These are phyloP conservation scores for Heloderma charlesbogerti DNA, from an alignment of 2,113 vertebrate genomes.

Conservation along the genomic window DNA sequence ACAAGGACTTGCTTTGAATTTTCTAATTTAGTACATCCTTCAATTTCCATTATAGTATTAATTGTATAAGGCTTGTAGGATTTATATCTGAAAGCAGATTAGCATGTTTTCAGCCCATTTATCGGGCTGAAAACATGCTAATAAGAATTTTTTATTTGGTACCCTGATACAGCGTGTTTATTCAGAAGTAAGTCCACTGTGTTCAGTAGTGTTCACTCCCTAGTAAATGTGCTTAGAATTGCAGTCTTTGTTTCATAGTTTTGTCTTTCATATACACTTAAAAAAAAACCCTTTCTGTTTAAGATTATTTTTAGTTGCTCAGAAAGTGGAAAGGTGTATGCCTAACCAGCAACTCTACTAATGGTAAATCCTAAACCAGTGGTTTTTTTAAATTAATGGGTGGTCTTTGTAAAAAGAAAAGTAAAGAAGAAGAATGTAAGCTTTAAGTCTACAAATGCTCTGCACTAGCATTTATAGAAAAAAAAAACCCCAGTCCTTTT, in stretches of 20 bases:
- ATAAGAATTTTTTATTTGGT: not conserved
- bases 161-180: not conserved
- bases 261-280: constrained; percentile 69
- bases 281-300: constrained; percentile 56
- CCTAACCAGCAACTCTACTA: not conserved
- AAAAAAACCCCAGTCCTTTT: not conserved
- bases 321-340: not conserved
- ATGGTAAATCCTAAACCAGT: not conserved
- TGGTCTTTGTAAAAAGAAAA: too few species aligned
- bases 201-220: not conserved
- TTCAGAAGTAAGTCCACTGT: not conserved
- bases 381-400: too few species aligned
- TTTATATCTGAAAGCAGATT: not conserved
- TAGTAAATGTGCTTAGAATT: not conserved
- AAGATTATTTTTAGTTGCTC: not conserved
- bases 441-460: not conserved
- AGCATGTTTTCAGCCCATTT: too few species aligned
- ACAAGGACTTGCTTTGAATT: not conserved
- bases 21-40: constrained; percentile 5
- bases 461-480: not conserved
- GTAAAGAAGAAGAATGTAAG: not conserved
- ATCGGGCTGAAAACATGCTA: not conserved
- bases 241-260: constrained; percentile 6
- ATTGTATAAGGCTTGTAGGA: not conserved
- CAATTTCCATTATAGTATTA: not conserved